Base-by-base conservation (phyloP, 2,113 vertebrate genomes). In the Trematocara stigmaticum region DNA sequence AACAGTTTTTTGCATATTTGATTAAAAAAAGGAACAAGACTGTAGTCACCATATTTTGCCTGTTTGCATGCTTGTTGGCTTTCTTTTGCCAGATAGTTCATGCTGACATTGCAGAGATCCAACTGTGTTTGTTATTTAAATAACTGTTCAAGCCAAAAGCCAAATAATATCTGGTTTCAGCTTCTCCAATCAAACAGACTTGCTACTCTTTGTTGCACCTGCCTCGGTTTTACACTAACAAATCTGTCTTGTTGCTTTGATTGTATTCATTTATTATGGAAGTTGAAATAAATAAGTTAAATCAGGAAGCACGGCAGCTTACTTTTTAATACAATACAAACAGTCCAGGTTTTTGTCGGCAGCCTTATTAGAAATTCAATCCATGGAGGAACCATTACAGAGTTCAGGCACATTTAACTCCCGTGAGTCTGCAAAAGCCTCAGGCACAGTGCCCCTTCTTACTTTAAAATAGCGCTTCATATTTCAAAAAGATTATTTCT, bases 371-470 rank as follows among this genome's bases (percentile, higher is more conserved):
- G 53, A 84, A 52, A 91, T 91, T 79, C 83, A 3, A 64, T 6
- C 53, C 91, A 90, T 66, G 51, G 6, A 45, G 4, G 18, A 51
- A 7, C 76, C 83, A 90, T 92, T 89, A 86, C 15, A 90, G 49
- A 42, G 78, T 88, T 90, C 83, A 89, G 74, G 53, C 64, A 83
- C 90, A 92, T 86, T 91, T 79, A 59, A 82, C 83, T 90, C 81
- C 57, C 34, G 7, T 52, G 89, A 78, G 78, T 74, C 57, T 89
- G 40, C 11, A 57, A 80, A 78, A 81, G 85, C 82, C 82, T 78
- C 34, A 42, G 80, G 81, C 78, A 5, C 23, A 35, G 20, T 34
- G 76, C 78, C 38, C 79, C 52, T 55, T 55, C 23, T 38, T 38
- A 13, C 61, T 66, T 49, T 29, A 26, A 40, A 15, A 55, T n/a